These are phyloP conservation scores for Ceraclea dissimilis DNA, from an alignment of 2,888 invertebrate genomes.

Conservation along the genomic window DNA sequence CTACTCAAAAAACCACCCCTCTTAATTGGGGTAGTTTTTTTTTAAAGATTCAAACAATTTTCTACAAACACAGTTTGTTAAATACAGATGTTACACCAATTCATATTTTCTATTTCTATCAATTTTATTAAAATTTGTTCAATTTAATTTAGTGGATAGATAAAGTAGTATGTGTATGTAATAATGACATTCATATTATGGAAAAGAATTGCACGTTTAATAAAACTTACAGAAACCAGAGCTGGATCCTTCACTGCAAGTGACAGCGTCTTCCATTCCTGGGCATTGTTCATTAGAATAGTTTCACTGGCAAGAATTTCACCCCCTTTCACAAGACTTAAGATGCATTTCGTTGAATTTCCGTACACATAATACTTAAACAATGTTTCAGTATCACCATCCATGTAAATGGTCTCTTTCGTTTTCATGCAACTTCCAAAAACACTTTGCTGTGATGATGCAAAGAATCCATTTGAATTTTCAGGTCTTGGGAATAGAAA, in stretches of 20 bases:
- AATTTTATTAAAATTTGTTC: no score
- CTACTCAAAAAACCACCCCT: no score
- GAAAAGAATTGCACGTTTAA: no score
- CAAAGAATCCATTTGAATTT: neutral
- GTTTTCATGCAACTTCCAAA: neutral
- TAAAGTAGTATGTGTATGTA: no score
- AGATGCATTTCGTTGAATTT: neutral
- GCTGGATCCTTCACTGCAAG: neutral
- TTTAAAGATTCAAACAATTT: no score
- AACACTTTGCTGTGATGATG: neutral
- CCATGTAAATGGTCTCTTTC: neutral
- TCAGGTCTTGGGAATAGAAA: neutral
- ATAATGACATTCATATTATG: no score
- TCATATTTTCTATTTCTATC: no score
- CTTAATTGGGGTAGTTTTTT: no score
- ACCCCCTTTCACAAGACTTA: neutral
- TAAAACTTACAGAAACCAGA: neutral
- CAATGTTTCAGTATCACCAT: neutral
- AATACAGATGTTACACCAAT: no score
- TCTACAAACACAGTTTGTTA: no score
- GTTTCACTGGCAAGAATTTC: neutral
- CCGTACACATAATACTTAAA: neutral
- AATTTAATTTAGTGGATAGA: no score
- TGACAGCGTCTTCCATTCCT: neutral
- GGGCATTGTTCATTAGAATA: neutral